Evolutionary conservation across 2,888 invertebrate species (phyloP).

Genomic region (Atherix ibis): DNA sequence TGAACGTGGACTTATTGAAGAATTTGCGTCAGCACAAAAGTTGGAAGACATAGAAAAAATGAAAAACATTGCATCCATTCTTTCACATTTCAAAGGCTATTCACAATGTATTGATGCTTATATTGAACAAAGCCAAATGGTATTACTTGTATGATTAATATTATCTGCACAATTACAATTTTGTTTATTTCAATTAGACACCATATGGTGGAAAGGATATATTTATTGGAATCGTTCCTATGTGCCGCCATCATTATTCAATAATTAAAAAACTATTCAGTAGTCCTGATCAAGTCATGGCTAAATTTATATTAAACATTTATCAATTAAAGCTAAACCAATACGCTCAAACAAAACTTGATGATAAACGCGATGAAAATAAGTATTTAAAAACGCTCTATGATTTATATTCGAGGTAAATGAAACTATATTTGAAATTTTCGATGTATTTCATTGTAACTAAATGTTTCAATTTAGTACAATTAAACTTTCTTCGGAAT

Average conservation of each 20-base stretch:
- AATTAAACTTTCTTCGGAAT: conserved; percentile 52
- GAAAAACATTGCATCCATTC: conserved; percentile 81
- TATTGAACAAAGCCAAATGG: conserved; percentile 91
- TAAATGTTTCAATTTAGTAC: conserved; percentile 37
- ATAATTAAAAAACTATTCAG: conserved; percentile 81
- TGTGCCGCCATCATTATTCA: conserved; percentile 75
- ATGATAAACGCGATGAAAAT: conserved; percentile 69
- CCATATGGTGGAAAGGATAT: conserved; percentile 77
- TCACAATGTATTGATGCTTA: conserved; percentile 92
- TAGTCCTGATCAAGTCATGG: conserved; percentile 93
- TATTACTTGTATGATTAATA: conserved; percentile 19
- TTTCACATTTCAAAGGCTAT: conserved; percentile 94
- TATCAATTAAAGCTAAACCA: conserved; percentile 82
- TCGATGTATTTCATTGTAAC: not conserved
- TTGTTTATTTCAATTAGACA: conserved; percentile 38
- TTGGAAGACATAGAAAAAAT: conserved; percentile 72
- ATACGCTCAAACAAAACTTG: conserved; percentile 67
- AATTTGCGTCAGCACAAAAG: conserved; percentile 81
- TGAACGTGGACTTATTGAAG: conserved; percentile 78
- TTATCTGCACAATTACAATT: not conserved
- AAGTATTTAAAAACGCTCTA: conserved; percentile 77
- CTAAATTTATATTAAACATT: conserved; percentile 91
- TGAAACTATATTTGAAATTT: not conserved
- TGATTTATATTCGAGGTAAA: conserved; percentile 74
- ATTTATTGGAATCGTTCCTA: conserved; percentile 73